Percentiles rank a stretch among this genome's conserved stretches.
phyloP scores from a whole-genome alignment of 2,888 invertebrate genomes.

The Drosophila antonietae region DNA sequence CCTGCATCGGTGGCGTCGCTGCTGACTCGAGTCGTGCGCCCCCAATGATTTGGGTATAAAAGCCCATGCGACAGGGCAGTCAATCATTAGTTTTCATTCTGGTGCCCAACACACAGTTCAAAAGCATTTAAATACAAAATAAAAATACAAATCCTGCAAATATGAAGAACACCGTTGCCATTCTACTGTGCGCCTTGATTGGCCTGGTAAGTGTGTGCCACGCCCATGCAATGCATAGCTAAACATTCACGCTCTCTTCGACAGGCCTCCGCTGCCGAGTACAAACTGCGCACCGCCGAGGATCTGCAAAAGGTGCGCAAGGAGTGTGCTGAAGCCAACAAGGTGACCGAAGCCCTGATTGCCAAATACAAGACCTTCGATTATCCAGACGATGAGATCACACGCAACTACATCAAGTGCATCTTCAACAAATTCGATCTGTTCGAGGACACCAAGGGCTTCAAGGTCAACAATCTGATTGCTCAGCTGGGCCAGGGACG shows the following conservation, averaged over 20 bases:
- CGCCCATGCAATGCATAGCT: conserved; percentile 59
- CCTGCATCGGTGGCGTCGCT: neutral
- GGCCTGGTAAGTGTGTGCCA: conserved; percentile 81
- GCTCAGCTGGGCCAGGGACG: conserved; percentile 83
- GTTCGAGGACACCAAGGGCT: conserved; percentile 82
- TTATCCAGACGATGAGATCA: conserved; percentile 84
- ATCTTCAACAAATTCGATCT: conserved; percentile 84
- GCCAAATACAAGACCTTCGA: conserved; percentile 84
- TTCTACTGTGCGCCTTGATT: conserved; percentile 80
- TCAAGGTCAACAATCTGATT: conserved; percentile 83
- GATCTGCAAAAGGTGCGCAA: conserved; percentile 82
- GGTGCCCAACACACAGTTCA: conserved; percentile 20
- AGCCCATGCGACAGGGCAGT: conserved; percentile 27
- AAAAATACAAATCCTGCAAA: conserved; percentile 44
- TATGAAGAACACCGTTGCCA: conserved; percentile 82
- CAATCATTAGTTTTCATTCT: conserved; percentile 62
- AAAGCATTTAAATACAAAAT: conserved; percentile 17
- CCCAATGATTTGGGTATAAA: conserved; percentile 61
- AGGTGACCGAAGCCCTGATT: conserved; percentile 80
- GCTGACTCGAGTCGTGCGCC: conserved; percentile 5
- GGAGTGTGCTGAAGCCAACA: conserved; percentile 82
- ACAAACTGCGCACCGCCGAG: conserved; percentile 82
- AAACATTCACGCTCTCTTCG: neutral
- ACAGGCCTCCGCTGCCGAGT: conserved; percentile 81
- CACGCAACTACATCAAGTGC: conserved; percentile 84